Conservation (phyloP, 2,113 vertebrate genomes). For the Gasterosteus aculeatus region DNA sequence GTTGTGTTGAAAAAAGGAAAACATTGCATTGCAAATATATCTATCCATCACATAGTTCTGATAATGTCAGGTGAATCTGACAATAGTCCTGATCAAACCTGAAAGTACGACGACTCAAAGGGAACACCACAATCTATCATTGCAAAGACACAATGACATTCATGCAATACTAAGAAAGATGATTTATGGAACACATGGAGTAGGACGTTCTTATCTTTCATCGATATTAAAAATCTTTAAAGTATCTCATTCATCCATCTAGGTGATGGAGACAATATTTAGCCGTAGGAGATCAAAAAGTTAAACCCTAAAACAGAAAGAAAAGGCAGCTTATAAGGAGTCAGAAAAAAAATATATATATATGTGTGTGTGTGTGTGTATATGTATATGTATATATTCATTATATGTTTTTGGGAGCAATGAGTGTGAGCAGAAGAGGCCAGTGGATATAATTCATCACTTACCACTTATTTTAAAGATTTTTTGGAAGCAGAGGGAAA, state of each 20-base stretch:
- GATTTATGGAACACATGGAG: not conserved
- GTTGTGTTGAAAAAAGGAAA: not conserved
- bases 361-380: not conserved
- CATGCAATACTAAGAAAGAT: not conserved
- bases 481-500: slow-evolving; percentile 18
- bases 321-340: slow-evolving; percentile 13
- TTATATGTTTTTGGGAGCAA: slow-evolving; percentile 1
- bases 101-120: slow-evolving; percentile 15
- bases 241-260: not conserved
- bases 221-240: not conserved
- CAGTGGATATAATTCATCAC: slow-evolving; percentile 54
- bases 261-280: not conserved
- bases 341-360: not conserved
- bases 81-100: slow-evolving; percentile 27
- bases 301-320: not conserved
- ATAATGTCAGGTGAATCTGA: slow-evolving; percentile 43
- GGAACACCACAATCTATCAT: slow-evolving; percentile 5
- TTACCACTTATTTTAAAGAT: slow-evolving; percentile 30
- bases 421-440: slow-evolving; percentile 47
- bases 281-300: slow-evolving; percentile 13
- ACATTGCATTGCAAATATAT: too few species aligned
- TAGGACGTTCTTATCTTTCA: not conserved
- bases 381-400: not conserved
- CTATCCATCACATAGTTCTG: slow-evolving; percentile 26
- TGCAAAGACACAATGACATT: not conserved